A percentile compares a stretch with the other conserved stretches of the same genome.
These are phyloP conservation scores for Halichoeres trimaculatus DNA, from an alignment of 2,113 vertebrate species.

Conservation along the genomic window DNA sequence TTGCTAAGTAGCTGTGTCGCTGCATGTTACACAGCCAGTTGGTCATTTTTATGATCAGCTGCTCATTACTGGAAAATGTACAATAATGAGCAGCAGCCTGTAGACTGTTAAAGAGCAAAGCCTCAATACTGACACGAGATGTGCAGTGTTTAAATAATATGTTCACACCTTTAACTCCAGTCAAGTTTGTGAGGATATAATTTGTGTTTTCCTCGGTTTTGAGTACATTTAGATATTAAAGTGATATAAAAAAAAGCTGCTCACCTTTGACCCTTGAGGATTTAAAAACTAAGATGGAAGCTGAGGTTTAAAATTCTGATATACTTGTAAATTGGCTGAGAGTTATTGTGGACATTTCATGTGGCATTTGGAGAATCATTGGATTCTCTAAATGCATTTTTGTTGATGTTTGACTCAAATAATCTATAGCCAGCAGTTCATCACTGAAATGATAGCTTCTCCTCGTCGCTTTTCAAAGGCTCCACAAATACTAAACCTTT, in stretches of 20 bases:
- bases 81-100: slow-evolving; percentile 36
- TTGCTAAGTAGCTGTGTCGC: slow-evolving; percentile 11
- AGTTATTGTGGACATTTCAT: no score
- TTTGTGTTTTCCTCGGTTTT: not conserved
- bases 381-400: no score
- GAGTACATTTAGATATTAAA: not conserved
- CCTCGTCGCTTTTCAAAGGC: no score
- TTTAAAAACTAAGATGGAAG: no score
- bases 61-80: slow-evolving; percentile 18
- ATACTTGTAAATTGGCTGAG: no score
- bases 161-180: not conserved
- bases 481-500: no score
- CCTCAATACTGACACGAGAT: not conserved
- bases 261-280: no score
- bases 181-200: not conserved
- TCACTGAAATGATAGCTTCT: no score
- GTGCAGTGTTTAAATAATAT: not conserved
- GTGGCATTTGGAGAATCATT: no score
- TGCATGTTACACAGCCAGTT: slow-evolving; percentile 17
- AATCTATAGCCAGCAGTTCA: no score
- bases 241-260: not conserved
- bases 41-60: slow-evolving; percentile 26
- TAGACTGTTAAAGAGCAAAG: not conserved
- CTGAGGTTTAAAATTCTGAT: no score
- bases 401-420: no score